Evolutionary conservation across 2,888 invertebrate genomes (phyloP).

Genomic region (Xestia rhomboidea): DNA sequence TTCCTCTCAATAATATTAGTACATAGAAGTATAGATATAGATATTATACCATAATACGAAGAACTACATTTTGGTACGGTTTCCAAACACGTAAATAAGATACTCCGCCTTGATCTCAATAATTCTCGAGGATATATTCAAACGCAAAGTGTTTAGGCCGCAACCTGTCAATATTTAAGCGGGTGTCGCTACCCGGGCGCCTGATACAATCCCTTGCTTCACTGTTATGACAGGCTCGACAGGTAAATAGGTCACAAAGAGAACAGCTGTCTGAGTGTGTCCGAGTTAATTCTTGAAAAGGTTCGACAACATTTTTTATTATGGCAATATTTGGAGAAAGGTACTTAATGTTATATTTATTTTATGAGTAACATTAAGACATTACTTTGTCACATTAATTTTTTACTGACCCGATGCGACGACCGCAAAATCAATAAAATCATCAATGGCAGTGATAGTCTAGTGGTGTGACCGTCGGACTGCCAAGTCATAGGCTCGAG

Average conservation of each 20-base stretch:
- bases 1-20: too few relatives aligned
- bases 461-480: too few relatives aligned
- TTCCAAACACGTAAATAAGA: background rate
- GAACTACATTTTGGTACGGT: background rate
- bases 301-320: background rate
- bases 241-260: slow-evolving; percentile 30
- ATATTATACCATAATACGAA: background rate
- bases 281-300: background rate
- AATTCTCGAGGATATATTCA: slow-evolving; percentile 1
- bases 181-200: slow-evolving; percentile 18
- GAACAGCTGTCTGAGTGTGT: background rate
- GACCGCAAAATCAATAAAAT: background rate
- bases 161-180: slow-evolving; percentile 41
- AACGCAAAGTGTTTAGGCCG: slow-evolving; percentile 14
- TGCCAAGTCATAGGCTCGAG: too few relatives aligned
- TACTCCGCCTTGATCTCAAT: slow-evolving; percentile 3
- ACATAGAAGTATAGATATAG: too few relatives aligned
- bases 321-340: background rate
- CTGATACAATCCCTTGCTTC: slow-evolving; percentile 20
- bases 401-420: background rate
- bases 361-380: background rate
- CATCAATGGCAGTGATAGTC: too few relatives aligned
- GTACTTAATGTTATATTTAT: background rate
- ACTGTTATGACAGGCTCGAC: slow-evolving; percentile 9
- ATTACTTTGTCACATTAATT: background rate